Evolutionary conservation across 2,113 vertebrate species (phyloP).

Genomic region (Potamarius usumacintae): DNA sequence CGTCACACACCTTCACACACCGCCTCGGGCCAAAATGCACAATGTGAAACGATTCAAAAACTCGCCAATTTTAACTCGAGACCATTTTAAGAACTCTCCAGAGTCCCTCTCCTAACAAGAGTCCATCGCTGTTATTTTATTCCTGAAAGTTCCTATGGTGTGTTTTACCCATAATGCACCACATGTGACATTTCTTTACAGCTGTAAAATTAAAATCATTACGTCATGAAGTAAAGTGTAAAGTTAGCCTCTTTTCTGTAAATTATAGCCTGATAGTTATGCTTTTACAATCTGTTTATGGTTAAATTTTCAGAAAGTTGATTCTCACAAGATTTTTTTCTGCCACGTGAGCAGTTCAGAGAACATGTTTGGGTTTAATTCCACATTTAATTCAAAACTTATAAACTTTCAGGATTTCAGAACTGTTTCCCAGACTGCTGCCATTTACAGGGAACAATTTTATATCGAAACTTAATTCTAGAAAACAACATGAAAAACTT

Average conservation of each 20-base stretch:
- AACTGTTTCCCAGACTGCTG: too few species aligned
- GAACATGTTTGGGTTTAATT: too few species aligned
- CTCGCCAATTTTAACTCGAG: neutral
- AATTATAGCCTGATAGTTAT: too few species aligned
- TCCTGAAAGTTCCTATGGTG: neutral
- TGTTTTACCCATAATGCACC: conserved; percentile 7
- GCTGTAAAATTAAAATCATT: neutral
- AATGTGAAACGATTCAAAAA: neutral
- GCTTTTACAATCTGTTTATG: too few species aligned
- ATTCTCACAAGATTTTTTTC: too few species aligned
- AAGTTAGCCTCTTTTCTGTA: neutral
- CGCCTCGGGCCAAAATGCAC: neutral
- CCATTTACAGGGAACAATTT: neutral
- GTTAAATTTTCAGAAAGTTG: too few species aligned
- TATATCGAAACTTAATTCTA: neutral
- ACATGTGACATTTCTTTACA: neutral
- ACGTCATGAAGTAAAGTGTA: neutral
- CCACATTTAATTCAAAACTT: neutral
- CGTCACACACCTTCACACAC: conserved; percentile 34
- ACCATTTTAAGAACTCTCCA: neutral
- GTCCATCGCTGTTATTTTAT: neutral
- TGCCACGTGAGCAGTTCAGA: too few species aligned
- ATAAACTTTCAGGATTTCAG: neutral
- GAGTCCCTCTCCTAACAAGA: neutral
- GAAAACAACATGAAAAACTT: neutral